Evolutionary conservation across 1,140 invertebrate genomes (phyloP).

Genomic region (Bombus confusus): DNA sequence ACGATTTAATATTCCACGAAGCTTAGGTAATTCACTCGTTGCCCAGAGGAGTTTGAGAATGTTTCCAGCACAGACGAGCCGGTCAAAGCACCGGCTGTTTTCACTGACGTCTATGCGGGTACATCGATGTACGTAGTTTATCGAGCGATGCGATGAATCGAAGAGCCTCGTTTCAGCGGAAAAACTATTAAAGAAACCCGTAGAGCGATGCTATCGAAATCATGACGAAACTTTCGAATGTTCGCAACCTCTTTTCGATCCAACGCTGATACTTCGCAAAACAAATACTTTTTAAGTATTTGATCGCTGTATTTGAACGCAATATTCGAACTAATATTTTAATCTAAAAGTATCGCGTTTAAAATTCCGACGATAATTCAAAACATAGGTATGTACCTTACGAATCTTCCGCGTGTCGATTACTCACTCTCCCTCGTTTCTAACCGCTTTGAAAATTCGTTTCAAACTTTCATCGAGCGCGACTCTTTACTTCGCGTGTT

Average conservation of each 20-base stretch:
- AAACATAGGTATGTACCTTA: background rate
- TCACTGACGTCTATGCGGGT: background rate
- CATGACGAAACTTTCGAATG: background rate
- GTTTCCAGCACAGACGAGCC: background rate
- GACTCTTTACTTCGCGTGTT: background rate
- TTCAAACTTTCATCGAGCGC: background rate
- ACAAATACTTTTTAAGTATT: too few relatives aligned
- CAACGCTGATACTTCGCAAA: background rate
- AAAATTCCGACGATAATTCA: background rate
- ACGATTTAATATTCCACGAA: conserved; percentile 6
- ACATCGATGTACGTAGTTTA: background rate
- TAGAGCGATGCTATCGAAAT: too few relatives aligned
- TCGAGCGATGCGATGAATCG: background rate
- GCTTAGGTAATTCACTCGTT: background rate
- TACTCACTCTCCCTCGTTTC: background rate
- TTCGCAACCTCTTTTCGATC: too few relatives aligned
- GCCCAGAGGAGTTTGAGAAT: background rate
- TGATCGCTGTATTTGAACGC: too few relatives aligned
- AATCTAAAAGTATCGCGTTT: background rate
- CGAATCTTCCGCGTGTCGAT: background rate
- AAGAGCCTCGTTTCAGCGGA: background rate
- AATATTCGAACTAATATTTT: too few relatives aligned
- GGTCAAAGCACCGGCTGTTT: conserved; percentile 8
- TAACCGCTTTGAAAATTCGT: background rate
- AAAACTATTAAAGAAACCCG: background rate